These are phyloP conservation scores for Neosilurus hyrtlii DNA, from an alignment of 2,797 vertebrate species.

Conservation along the genomic window DNA sequence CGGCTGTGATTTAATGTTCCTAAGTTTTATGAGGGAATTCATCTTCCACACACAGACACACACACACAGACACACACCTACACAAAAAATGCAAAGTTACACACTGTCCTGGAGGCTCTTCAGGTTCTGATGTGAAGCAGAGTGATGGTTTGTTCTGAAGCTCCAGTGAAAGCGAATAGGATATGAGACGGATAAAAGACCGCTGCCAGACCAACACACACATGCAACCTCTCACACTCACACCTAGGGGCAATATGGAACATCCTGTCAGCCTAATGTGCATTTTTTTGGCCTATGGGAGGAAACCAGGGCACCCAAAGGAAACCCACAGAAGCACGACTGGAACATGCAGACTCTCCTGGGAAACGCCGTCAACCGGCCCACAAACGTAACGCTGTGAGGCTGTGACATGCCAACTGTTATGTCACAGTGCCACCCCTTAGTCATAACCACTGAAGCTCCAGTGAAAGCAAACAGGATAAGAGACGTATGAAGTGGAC, in stretches of 20 bases:
- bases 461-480: background rate
- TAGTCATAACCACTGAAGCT: background rate
- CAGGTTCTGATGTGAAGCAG: background rate
- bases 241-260: too few species aligned
- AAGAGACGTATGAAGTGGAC: background rate
- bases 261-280: too few species aligned
- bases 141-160: background rate
- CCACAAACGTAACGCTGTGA: too few species aligned
- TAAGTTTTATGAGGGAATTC: constrained; percentile 64
- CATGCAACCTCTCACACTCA: background rate
- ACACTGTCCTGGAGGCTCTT: constrained; percentile 14
- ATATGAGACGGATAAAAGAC: background rate
- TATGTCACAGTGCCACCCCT: too few species aligned
- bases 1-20: constrained; percentile 65
- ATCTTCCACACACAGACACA: constrained; percentile 38
- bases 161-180: background rate
- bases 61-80: background rate
- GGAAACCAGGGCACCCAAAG: too few species aligned
- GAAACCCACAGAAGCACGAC: too few species aligned
- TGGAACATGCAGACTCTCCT: too few species aligned
- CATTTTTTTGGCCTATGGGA: too few species aligned
- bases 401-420: too few species aligned
- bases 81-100: background rate
- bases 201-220: background rate
- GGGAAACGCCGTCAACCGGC: background rate